Percentiles rank a stretch among this genome's conserved stretches.
phyloP scores from a whole-genome alignment of 2,113 vertebrate genomes.

The Neogobius melanostomus region DNA sequence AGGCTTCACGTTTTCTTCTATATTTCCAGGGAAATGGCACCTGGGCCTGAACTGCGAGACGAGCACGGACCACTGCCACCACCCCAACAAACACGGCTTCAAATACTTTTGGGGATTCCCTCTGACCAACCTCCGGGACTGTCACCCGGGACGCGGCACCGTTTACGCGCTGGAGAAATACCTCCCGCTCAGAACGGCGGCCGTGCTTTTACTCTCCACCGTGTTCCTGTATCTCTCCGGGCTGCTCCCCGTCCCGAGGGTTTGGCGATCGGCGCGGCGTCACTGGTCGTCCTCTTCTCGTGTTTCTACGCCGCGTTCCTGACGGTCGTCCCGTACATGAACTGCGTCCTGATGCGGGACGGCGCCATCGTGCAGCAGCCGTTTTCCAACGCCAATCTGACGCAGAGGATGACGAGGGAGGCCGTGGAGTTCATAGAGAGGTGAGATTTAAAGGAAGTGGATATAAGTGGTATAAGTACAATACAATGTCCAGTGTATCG shows the following conservation, averaged over 20 bases:
- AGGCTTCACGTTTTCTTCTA: neutral
- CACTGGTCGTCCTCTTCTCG: constrained; percentile 2
- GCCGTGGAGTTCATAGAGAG: constrained; percentile 77
- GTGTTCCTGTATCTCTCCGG: constrained; percentile 45
- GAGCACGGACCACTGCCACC: constrained; percentile 87
- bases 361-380: constrained; percentile 82
- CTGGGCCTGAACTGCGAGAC: constrained; percentile 84
- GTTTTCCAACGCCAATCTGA: constrained; percentile 78
- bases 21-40: constrained; percentile 87
- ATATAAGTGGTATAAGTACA: too few relatives aligned
- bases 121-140: constrained; percentile 86
- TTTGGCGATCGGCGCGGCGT: constrained; percentile 32
- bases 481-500: too few relatives aligned
- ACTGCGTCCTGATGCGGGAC: constrained; percentile 86
- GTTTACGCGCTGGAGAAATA: constrained; percentile 66
- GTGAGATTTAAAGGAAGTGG: too few relatives aligned
- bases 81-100: constrained; percentile 85
- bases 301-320: constrained; percentile 58
- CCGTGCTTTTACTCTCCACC: constrained; percentile 46
- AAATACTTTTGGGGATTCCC: constrained; percentile 85
- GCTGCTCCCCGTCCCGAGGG: constrained; percentile 42
- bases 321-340: constrained; percentile 74
- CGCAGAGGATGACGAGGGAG: constrained; percentile 80
- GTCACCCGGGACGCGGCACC: constrained; percentile 77
- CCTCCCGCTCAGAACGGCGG: constrained; percentile 41